Evolutionary conservation across 2,888 invertebrate genomes (phyloP).

Genomic region (Volucella inanis): DNA sequence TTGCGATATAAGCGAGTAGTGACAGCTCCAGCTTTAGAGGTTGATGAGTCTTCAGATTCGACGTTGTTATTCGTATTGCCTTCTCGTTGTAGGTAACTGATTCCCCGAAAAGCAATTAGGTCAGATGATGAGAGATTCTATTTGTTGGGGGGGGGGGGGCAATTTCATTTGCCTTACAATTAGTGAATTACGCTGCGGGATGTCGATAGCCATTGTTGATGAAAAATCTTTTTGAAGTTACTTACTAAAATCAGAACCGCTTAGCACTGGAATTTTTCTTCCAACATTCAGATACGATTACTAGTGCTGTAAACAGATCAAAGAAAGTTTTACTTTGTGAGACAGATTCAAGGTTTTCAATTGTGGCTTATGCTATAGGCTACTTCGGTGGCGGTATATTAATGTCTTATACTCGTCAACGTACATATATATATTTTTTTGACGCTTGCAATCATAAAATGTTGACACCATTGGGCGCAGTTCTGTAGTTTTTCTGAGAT

Average conservation of each 20-base stretch:
- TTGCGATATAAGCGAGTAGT: slow-evolving; percentile 64
- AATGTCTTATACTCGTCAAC: no score
- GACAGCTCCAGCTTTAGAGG: slow-evolving; percentile 50
- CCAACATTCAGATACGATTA: no score
- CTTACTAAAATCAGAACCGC: slow-evolving; percentile 1
- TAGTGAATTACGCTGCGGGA: slow-evolving; percentile 44
- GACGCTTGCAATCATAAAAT: no score
- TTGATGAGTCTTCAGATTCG: slow-evolving; percentile 31
- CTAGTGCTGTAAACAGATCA: not conserved
- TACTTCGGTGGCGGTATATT: no score
- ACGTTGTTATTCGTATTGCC: slow-evolving; percentile 34
- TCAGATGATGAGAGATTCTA: slow-evolving; percentile 64
- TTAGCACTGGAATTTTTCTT: not conserved
- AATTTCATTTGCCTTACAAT: slow-evolving; percentile 54
- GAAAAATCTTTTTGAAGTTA: slow-evolving; percentile 28
- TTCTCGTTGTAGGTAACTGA: slow-evolving; percentile 3
- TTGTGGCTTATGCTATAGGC: no score
- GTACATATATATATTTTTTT: no score
- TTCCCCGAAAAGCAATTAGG: slow-evolving; percentile 71
- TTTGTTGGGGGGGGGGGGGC: slow-evolving; percentile 49
- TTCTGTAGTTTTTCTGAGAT: no score
- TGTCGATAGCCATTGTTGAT: slow-evolving; percentile 33
- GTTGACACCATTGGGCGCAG: no score
- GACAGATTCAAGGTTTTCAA: no score
- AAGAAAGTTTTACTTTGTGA: not conserved